Evolutionary conservation across 2,888 invertebrate genomes (phyloP).

Genomic region (Papilio gigon): DNA sequence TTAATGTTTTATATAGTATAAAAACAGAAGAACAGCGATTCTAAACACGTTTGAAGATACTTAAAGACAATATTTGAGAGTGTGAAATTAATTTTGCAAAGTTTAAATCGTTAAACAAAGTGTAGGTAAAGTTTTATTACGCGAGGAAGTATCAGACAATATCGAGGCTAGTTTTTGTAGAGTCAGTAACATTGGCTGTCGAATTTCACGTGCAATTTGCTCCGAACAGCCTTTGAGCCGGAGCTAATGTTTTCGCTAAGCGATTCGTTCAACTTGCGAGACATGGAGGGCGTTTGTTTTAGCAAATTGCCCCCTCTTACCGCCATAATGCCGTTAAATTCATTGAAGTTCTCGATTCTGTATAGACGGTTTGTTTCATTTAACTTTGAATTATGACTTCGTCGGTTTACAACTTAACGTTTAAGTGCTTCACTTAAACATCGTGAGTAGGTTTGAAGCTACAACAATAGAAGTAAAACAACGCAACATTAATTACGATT

Average conservation of each 20-base stretch:
- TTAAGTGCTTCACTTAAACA: constrained; percentile 27
- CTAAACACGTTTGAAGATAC: background rate
- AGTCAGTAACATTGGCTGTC: constrained; percentile 66
- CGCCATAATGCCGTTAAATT: constrained; percentile 51
- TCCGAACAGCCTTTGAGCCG: constrained; percentile 75
- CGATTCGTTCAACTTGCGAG: constrained; percentile 68
- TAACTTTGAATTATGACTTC: constrained; percentile 38
- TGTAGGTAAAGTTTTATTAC: background rate
- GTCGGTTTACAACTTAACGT: constrained; percentile 30
- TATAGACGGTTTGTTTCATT: constrained; percentile 41
- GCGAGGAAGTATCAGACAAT: constrained; percentile 48
- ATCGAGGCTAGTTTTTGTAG: constrained; percentile 58
- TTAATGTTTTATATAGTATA: background rate
- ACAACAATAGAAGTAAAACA: constrained; percentile 24
- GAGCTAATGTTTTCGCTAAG: constrained; percentile 78
- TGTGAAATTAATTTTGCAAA: background rate
- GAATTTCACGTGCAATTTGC: constrained; percentile 80
- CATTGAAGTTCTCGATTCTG: constrained; percentile 52
- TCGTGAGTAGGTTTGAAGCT: constrained; percentile 24
- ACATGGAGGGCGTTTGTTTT: constrained; percentile 58
- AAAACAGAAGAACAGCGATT: background rate
- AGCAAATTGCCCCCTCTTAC: constrained; percentile 59
- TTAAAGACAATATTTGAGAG: background rate
- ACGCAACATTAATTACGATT: constrained; percentile 21
- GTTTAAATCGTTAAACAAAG: background rate